phyloP scores from a whole-genome alignment of 2,888 invertebrate genomes.

The Oscheius sp. region DNA sequence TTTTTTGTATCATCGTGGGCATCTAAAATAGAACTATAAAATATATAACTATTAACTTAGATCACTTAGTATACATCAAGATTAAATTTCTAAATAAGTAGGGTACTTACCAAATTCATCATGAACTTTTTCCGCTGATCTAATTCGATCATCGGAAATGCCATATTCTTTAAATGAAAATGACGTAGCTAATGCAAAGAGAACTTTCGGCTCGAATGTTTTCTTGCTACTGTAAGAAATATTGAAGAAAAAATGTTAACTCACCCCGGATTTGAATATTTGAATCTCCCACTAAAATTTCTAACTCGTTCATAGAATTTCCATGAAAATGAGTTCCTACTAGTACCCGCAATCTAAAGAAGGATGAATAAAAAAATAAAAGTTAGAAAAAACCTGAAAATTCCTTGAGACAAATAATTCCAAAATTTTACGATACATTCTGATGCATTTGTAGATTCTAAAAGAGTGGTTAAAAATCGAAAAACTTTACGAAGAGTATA shows the following conservation, averaged over 20 bases:
- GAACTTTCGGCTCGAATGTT: background rate
- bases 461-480: too few relatives aligned
- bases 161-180: conserved; percentile 47
- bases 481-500: background rate
- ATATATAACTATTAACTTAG: too few relatives aligned
- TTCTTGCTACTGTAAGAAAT: conserved; percentile 3
- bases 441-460: background rate
- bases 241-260: background rate
- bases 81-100: background rate
- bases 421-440: conserved; percentile 11
- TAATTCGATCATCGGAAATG: conserved; percentile 30
- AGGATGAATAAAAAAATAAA: background rate
- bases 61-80: too few relatives aligned
- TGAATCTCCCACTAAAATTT: conserved; percentile 3
- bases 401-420: conserved; percentile 1
- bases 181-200: conserved; percentile 35
- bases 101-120: conserved; percentile 34
- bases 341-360: conserved; percentile 18
- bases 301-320: conserved; percentile 3
- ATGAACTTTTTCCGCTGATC: conserved; percentile 38
- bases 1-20: conserved; percentile 16
- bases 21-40: background rate
- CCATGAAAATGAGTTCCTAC: conserved; percentile 3
- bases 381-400: background rate
- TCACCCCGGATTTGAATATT: background rate